Base-by-base conservation (phyloP, 2,888 invertebrate species). In the Acanthosepion esculentum region DNA sequence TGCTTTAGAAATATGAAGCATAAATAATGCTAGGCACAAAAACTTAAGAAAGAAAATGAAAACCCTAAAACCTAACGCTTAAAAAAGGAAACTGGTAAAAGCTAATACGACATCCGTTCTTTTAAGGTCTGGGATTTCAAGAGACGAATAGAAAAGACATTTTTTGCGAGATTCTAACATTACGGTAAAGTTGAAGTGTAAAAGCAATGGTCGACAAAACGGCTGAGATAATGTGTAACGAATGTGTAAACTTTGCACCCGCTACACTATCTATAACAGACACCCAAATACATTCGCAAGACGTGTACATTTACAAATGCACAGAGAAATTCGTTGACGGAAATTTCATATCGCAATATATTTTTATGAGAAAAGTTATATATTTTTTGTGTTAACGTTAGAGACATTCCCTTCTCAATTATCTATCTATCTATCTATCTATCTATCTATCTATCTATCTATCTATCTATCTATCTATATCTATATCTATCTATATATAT, bases 71-170 rank as follows among this genome's bases (percentile, higher is more conserved):
- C 78, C 15, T n/a, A 33, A 78, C 33, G 78, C 78, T 78, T 78
- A 78, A 78, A n/a, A 78, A 10, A 33, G 78, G 78, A 78, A 78
- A 78, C n/a, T 78, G 78, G 78, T 78, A 78, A 78, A 78, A 78
- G 78, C 78, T 7, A 78, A 78, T 4, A 12, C 7, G 33, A 33
- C 78, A 33, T 78, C 78, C 78, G 78, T n/a, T 78, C 78, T 78
- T n/a, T 78, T 78, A 78, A 78, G n/a, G n/a, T n/a, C 78, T 78
- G 78, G 33, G 78, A n/a, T 78, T 78, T 78, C 78, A 78, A 78
- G 78, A 78, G 78, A 78, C 78, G 78, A 15, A 78, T 78, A 10
- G 33, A 78, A 33, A 33, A 8, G 12, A 10, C 78, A n/a, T 78
- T 78, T 78, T 33, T 15, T 33, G 2, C 15, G 33, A 78, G 78